These are phyloP conservation scores for Sitophilus oryzae DNA, from an alignment of 1,140 invertebrate genomes.

Conservation along the genomic window DNA sequence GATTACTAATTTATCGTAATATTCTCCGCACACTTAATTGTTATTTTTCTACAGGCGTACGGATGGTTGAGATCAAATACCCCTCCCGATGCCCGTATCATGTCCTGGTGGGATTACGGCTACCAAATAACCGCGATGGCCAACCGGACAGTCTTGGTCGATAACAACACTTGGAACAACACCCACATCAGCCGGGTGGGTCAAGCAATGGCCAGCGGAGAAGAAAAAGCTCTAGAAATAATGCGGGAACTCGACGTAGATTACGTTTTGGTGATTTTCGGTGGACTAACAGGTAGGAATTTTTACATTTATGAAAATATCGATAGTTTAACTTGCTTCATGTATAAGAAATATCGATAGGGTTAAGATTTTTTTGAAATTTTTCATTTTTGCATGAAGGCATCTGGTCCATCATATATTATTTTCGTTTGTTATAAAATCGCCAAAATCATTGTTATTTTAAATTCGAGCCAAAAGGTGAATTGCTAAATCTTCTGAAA, in stretches of 20 bases:
- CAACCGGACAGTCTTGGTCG: slow-evolving; percentile 96
- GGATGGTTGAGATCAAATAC: slow-evolving; percentile 98
- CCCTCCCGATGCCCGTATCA: slow-evolving; percentile 87
- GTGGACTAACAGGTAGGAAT: slow-evolving; percentile 92
- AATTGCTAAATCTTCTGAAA: too few relatives aligned
- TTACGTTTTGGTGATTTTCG: slow-evolving; percentile 97
- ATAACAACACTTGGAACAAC: slow-evolving; percentile 99
- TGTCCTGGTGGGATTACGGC: slow-evolving; percentile 99
- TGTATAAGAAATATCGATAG: too few relatives aligned
- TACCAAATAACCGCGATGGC: slow-evolving; percentile 99
- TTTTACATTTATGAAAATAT: too few relatives aligned
- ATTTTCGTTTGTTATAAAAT: too few relatives aligned
- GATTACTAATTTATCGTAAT: too few relatives aligned
- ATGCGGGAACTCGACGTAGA: slow-evolving; percentile 96
- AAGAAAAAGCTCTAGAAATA: slow-evolving; percentile 95
- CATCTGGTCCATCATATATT: too few relatives aligned
- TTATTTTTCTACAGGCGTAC: slow-evolving; percentile 95
- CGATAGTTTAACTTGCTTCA: too few relatives aligned
- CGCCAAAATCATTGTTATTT: too few relatives aligned
- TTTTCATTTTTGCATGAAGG: too few relatives aligned
- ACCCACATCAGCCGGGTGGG: slow-evolving; percentile 92
- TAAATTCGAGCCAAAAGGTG: too few relatives aligned
- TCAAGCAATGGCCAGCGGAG: slow-evolving; percentile 94
- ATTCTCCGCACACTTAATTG: too few relatives aligned
- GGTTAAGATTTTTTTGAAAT: too few relatives aligned